A percentile compares a stretch with the other conserved stretches of the same genome.
These are phyloP conservation scores for Daptonema setosum DNA, from an alignment of 2,888 invertebrate species.

Conservation along the genomic window DNA sequence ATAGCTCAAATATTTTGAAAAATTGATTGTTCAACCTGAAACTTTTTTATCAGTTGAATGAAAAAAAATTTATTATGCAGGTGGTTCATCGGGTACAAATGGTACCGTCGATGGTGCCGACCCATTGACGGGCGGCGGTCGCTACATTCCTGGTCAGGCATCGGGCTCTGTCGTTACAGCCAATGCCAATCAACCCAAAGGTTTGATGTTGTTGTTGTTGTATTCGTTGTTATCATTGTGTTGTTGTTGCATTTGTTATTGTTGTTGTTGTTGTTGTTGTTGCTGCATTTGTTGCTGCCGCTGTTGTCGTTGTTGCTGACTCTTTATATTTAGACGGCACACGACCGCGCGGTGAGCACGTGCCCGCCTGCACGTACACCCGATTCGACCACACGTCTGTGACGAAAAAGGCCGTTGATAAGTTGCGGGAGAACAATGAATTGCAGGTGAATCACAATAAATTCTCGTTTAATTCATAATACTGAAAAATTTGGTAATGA, in stretches of 20 bases:
- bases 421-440: constrained; percentile 13
- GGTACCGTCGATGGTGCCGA: constrained; percentile 26
- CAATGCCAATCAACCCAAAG: not conserved
- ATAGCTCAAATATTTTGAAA: too few relatives aligned
- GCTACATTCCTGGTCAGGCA: constrained; percentile 22
- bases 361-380: constrained; percentile 13
- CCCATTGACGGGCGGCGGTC: constrained; percentile 32
- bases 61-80: too few relatives aligned
- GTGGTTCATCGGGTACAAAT: too few relatives aligned
- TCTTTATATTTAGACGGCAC: constrained; percentile 29
- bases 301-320: not conserved
- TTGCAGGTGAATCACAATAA: constrained; percentile 10
- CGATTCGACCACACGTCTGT: constrained; percentile 4
- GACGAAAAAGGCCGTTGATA: constrained; percentile 14
- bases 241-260: not conserved
- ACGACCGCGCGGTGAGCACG: constrained; percentile 17
- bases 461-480: too few relatives aligned
- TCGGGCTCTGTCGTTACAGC: not conserved
- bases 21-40: too few relatives aligned
- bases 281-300: not conserved
- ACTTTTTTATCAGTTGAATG: too few relatives aligned
- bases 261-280: not conserved
- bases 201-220: not conserved
- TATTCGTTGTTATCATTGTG: not conserved
- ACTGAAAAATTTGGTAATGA: too few relatives aligned